phyloP scores from a whole-genome alignment of 2,888 invertebrate genomes.

The Meloe dianella region DNA sequence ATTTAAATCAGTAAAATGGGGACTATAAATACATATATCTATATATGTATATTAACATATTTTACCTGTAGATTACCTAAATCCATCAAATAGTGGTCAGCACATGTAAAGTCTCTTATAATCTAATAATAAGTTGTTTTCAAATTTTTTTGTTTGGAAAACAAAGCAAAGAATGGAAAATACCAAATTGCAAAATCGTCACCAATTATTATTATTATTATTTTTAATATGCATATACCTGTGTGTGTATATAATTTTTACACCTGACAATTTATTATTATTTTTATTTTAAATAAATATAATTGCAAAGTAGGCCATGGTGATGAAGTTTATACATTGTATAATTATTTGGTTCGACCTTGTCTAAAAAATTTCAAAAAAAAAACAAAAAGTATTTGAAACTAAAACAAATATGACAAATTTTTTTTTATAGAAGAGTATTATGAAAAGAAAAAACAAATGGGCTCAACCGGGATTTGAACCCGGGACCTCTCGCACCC shows the following conservation, averaged over 20 bases:
- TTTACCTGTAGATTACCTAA: background rate
- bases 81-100: background rate
- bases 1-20: too few species aligned
- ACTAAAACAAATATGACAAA: background rate
- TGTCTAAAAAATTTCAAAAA: slow-evolving; percentile 13
- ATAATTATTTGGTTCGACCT: slow-evolving; percentile 14
- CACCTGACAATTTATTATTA: slow-evolving; percentile 25
- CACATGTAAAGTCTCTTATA: background rate
- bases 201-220: background rate
- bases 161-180: background rate
- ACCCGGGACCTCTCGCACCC: slow-evolving; percentile 62
- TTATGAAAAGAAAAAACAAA: slow-evolving; percentile 18
- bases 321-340: slow-evolving; percentile 35
- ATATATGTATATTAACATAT: background rate
- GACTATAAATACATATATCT: too few species aligned
- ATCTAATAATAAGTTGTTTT: background rate
- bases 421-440: background rate
- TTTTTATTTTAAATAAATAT: slow-evolving; percentile 36
- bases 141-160: background rate
- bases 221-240: background rate
- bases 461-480: slow-evolving; percentile 61
- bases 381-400: background rate
- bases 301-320: slow-evolving; percentile 57
- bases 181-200: background rate
- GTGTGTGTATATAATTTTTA: background rate